These are phyloP conservation scores for Catocala fraxini DNA, from an alignment of 2,888 invertebrate genomes.

Conservation along the genomic window DNA sequence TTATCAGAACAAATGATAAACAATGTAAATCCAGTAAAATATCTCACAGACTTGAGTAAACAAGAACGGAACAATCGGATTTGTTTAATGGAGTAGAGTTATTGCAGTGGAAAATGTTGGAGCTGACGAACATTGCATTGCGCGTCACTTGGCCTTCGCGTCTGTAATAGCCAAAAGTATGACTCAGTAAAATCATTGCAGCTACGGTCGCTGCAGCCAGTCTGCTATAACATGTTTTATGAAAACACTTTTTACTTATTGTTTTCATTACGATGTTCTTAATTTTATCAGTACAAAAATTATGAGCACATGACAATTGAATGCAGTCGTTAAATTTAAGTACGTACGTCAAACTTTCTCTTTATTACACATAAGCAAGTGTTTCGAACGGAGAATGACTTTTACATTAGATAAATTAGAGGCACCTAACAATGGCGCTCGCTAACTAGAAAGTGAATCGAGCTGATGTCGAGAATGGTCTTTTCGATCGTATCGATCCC, in stretches of 20 bases:
- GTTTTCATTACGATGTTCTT: not conserved
- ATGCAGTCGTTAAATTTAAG: slow-evolving; percentile 20
- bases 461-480: slow-evolving; percentile 73
- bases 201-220: slow-evolving; percentile 50
- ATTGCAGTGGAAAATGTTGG: slow-evolving; percentile 65
- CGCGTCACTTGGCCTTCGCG: slow-evolving; percentile 68
- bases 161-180: slow-evolving; percentile 70
- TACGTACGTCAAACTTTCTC: slow-evolving; percentile 41
- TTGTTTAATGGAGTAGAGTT: slow-evolving; percentile 62
- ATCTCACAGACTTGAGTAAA: slow-evolving; percentile 47
- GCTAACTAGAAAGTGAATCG: slow-evolving; percentile 82
- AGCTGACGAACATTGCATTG: slow-evolving; percentile 67
- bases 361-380: slow-evolving; percentile 50
- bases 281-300: not conserved
- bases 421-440: slow-evolving; percentile 75
- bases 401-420: slow-evolving; percentile 79
- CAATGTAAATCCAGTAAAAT: slow-evolving; percentile 25
- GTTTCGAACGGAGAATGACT: slow-evolving; percentile 65
- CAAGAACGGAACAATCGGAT: slow-evolving; percentile 58
- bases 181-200: slow-evolving; percentile 71
- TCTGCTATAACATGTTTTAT: not conserved
- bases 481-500: slow-evolving; percentile 78
- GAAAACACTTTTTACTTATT: not conserved
- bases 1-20: slow-evolving; percentile 16
- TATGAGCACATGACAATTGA: slow-evolving; percentile 20